phyloP scores from a whole-genome alignment of 30 jellyfish, hydroid and myxozoan species.

The Hydractinia echinata region DNA sequence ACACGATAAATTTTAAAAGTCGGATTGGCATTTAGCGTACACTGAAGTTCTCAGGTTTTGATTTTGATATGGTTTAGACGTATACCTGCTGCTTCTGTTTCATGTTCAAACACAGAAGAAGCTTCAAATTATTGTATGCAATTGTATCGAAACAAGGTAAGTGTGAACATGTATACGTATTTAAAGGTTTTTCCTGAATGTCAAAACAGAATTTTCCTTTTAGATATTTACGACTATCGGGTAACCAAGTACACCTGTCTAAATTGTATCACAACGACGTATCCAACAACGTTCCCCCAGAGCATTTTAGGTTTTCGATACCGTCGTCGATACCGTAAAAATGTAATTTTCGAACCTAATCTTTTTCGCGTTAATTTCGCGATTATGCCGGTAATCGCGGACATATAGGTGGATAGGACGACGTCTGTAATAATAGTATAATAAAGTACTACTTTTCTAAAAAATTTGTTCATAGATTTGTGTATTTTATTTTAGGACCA shows the following conservation, averaged over 20 bases:
- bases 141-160: constrained; percentile 51
- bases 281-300: no score
- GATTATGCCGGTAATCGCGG: not conserved
- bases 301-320: no score
- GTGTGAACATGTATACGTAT: not conserved
- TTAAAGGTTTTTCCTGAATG: no score
- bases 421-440: not conserved
- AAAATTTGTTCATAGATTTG: not conserved
- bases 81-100: constrained; percentile 49
- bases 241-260: no score
- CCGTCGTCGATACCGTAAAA: no score
- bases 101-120: constrained; percentile 45
- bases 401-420: not conserved
- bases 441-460: not conserved
- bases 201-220: no score
- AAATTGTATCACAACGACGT: no score
- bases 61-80: constrained; percentile 39
- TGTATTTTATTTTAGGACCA: constrained; percentile 22
- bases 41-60: no score
- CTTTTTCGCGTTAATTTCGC: no score
- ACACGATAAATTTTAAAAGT: not conserved
- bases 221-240: no score
- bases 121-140: constrained; percentile 62
- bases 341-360: no score
- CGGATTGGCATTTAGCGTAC: no score